Conservation (phyloP, 1,140 invertebrate species). For the Drosophila nigrodunni region DNA sequence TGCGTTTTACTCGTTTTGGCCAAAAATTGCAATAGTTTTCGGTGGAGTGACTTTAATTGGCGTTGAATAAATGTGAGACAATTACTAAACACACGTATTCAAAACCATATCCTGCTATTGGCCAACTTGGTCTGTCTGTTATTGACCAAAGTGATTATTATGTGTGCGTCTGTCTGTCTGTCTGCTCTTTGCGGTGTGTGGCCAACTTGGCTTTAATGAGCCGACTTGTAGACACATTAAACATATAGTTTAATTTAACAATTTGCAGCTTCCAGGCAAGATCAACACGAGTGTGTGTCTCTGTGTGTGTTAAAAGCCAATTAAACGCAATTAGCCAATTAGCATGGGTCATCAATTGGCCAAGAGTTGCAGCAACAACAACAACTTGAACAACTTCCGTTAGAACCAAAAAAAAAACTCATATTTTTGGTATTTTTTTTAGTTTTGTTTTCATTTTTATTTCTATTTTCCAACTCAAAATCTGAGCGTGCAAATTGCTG, state of each 20-base stretch:
- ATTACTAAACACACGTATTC: neutral
- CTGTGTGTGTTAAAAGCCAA: slow-evolving; percentile 65
- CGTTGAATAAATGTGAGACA: no score
- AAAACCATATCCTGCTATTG: slow-evolving; percentile 15
- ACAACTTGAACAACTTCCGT: slow-evolving; percentile 64
- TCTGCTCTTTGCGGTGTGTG: slow-evolving; percentile 20
- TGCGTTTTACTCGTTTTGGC: no score
- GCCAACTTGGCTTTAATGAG: slow-evolving; percentile 49
- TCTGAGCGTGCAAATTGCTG: slow-evolving; percentile 74
- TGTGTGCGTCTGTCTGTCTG: neutral
- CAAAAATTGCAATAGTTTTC: no score
- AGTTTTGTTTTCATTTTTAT: slow-evolving; percentile 28
- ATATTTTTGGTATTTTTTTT: slow-evolving; percentile 49
- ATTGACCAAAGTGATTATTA: slow-evolving; percentile 8
- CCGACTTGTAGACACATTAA: slow-evolving; percentile 49
- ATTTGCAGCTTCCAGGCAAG: slow-evolving; percentile 45
- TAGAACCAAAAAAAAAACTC: slow-evolving; percentile 65
- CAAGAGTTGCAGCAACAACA: slow-evolving; percentile 43
- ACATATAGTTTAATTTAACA: slow-evolving; percentile 59
- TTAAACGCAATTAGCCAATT: slow-evolving; percentile 82
- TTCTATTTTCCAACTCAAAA: slow-evolving; percentile 33
- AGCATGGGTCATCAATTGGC: slow-evolving; percentile 72
- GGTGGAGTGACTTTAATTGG: no score
- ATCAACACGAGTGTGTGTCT: neutral
- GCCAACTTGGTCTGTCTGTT: neutral